Conservation (phyloP, 2,888 invertebrate species). For the Phalangium opilio region DNA sequence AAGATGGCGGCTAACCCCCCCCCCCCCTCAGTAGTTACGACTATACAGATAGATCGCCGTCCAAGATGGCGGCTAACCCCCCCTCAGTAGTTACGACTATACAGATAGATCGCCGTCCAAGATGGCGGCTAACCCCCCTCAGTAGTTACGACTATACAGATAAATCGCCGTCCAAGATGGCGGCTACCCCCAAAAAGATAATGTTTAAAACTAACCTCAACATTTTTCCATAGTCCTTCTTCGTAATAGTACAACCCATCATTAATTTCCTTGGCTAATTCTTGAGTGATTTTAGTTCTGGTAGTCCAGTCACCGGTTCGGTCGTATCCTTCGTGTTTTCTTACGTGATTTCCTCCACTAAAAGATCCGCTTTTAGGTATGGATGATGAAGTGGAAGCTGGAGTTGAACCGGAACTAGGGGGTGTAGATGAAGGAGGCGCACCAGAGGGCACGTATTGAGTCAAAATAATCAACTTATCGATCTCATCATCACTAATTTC, state of each 20-base stretch:
- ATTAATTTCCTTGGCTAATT: slow-evolving; percentile 85
- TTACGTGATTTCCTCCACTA: slow-evolving; percentile 26
- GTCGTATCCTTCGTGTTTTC: slow-evolving; percentile 77
- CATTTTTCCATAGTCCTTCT: slow-evolving; percentile 66
- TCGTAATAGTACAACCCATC: slow-evolving; percentile 94
- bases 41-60: too few relatives aligned
- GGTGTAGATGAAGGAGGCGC: neutral
- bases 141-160: too few relatives aligned
- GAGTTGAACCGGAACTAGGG: neutral
- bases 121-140: too few relatives aligned
- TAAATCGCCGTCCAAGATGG: too few relatives aligned
- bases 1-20: too few relatives aligned
- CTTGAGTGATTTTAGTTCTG: slow-evolving; percentile 84
- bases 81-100: too few relatives aligned
- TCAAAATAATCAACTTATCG: slow-evolving; percentile 73
- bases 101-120: too few relatives aligned
- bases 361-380: neutral
- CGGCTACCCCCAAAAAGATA: too few relatives aligned
- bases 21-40: too few relatives aligned
- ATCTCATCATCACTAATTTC: slow-evolving; percentile 86
- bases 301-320: slow-evolving; percentile 77
- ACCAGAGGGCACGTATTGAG: slow-evolving; percentile 6
- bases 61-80: too few relatives aligned
- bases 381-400: slow-evolving; percentile 16
- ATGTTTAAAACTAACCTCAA: too few relatives aligned